Evolutionary conservation across 2,888 invertebrate species (phyloP), one percentile per base, ranked within the genome.

Genomic region (Neuroscelio doddi): DNA sequence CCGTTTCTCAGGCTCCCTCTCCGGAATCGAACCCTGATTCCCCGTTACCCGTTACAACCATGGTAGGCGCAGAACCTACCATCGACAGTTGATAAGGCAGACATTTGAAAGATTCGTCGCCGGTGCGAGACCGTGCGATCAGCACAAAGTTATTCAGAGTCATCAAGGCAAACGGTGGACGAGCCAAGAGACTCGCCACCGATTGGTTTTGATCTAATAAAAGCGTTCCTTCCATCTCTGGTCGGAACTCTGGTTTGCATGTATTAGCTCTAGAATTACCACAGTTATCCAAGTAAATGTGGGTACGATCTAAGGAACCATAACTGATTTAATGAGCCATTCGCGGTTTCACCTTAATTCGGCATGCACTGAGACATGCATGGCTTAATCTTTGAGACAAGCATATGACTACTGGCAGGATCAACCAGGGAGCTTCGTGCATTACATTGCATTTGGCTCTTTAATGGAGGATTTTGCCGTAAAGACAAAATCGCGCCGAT

Each of bases 11-110:
- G 88, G 89, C 89, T 89, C 88, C 88, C 89, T 89, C 89, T 89
- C 88, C 89, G 88, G 89, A 90, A 89, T 89, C 88, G 88, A 90
- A 90, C 89, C 90, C 90, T 90, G 87, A 90, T 90, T 90, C 89
- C 87, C 90, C 89, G 89, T 90, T 89, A 90, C 89, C 74, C 89
- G 89, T 90, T 86, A 87, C 86, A 88, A 73, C 73, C 70, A 70
- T 71, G 71, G 70, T 73, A 72, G 70, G 68, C 70, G 64, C 64
- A 68, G 65, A 71, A 66, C 68, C 71, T 70, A 71, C 71, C 71
- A 69, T 69, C 73, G 69, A 88, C 85, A 89, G 88, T 88, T 89
- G 89, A 89, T 89, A 89, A 86, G 89, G 88, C 89, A 89, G 89
- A 89, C 86, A 89, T 87, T 88, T 88, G 87, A 88, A 88, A 86